phyloP scores from a whole-genome alignment of 2,113 vertebrate species.

The Ceuthmochares aereus region DNA sequence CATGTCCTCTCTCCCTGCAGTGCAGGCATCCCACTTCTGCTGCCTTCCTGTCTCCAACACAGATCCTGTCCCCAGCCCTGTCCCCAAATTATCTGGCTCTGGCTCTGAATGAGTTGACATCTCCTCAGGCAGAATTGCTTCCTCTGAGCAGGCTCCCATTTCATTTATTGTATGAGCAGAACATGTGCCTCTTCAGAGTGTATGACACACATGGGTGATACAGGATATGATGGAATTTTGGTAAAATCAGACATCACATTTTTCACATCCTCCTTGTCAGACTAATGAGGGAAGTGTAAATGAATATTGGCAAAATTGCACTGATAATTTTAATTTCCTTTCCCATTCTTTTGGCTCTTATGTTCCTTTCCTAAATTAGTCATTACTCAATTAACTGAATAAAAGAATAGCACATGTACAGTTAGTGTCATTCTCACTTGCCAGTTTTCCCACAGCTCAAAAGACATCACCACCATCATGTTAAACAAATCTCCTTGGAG shows the following conservation, averaged over 20 bases:
- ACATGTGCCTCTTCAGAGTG: background rate
- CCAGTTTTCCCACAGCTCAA: background rate
- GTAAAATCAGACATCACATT: background rate
- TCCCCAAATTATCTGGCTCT: accelerated
- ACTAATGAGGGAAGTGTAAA: background rate
- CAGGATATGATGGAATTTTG: background rate
- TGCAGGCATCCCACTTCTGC: background rate
- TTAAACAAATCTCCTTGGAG: background rate
- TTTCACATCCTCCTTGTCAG: background rate
- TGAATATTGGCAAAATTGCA: background rate
- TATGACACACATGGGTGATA: background rate
- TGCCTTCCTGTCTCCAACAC: background rate
- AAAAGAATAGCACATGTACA: background rate
- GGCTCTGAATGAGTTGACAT: background rate
- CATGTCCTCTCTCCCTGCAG: background rate
- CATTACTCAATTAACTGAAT: background rate
- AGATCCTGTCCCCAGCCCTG: background rate
- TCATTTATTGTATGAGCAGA: background rate
- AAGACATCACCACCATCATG: background rate
- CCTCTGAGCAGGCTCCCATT: background rate
- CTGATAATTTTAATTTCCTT: background rate
- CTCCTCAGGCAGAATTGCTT: background rate
- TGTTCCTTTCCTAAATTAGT: slow-evolving; percentile 4
- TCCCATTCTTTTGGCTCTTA: background rate
- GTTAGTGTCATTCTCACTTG: background rate